Evolutionary conservation across 2,113 vertebrate species (phyloP).

Genomic region (Malurus melanocephalus): DNA sequence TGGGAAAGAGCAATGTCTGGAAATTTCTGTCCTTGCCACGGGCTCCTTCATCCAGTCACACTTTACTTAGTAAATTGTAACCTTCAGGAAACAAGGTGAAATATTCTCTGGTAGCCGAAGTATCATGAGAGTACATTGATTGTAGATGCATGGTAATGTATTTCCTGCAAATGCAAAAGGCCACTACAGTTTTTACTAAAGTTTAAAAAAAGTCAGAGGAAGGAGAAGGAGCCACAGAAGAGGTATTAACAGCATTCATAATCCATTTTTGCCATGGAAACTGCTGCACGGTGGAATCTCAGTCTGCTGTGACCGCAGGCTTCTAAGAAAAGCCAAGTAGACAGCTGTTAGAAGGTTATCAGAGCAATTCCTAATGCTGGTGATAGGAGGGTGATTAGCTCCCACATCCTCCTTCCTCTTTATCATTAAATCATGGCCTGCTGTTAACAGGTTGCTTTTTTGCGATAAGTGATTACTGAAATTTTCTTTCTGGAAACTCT

Average conservation of each 20-base stretch:
- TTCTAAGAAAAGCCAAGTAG: slow-evolving; percentile 21
- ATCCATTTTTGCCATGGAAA: slow-evolving; percentile 66
- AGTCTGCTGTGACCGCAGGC: not conserved
- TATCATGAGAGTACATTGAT: not conserved
- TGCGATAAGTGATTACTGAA: not conserved
- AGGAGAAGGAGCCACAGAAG: not conserved
- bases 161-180: not conserved
- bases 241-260: not conserved
- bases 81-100: not conserved
- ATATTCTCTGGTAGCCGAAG: not conserved
- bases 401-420: not conserved
- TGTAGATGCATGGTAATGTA: not conserved
- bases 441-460: slow-evolving; percentile 23
- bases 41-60: not conserved
- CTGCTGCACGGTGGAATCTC: slow-evolving; percentile 28
- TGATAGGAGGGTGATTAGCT: not conserved
- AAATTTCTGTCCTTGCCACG: not conserved
- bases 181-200: not conserved
- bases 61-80: not conserved
- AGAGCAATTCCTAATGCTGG: not conserved
- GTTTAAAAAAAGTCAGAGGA: not conserved
- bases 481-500: not conserved
- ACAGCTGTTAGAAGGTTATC: not conserved
- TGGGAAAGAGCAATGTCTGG: not conserved
- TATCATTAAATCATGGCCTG: not conserved